A percentile compares a stretch with the other conserved stretches of the same genome.
phyloP scores from a whole-genome alignment of 2,113 vertebrate genomes.

The Colistium nudipinnis region DNA sequence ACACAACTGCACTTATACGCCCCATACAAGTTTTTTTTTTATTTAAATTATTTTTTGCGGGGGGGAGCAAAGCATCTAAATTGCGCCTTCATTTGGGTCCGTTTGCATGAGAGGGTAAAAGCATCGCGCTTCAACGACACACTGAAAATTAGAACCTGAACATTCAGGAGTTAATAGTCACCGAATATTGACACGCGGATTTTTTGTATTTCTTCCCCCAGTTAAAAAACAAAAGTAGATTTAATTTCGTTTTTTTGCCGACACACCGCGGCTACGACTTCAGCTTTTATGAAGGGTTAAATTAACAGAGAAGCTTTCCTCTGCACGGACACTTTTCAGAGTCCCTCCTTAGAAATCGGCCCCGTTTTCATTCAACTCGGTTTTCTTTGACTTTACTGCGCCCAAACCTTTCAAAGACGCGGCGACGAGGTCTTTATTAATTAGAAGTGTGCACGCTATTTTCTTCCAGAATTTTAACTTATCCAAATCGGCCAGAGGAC shows the following conservation, averaged over 20 bases:
- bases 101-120: conserved; percentile 3
- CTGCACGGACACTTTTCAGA: conserved; percentile 12
- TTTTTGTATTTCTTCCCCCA: not conserved
- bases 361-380: conserved; percentile 53
- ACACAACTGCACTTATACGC: conserved; percentile 18
- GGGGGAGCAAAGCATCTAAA: conserved; percentile 13
- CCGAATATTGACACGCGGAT: not conserved
- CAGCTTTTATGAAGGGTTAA: not conserved
- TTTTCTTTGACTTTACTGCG: conserved; percentile 55
- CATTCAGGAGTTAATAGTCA: not conserved
- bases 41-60: too few relatives aligned
- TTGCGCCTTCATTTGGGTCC: conserved; percentile 16
- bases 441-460: conserved; percentile 48
- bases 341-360: conserved; percentile 22
- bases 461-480: conserved; percentile 41
- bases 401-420: conserved; percentile 54
- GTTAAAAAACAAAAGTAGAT: not conserved
- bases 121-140: not conserved
- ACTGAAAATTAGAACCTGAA: not conserved
- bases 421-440: conserved; percentile 69
- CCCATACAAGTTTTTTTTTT: conserved; percentile 28
- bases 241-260: conserved; percentile 15
- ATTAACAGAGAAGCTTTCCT: conserved; percentile 14
- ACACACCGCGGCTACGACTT: not conserved
- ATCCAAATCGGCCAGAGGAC: not conserved